These are phyloP conservation scores for Catamblyrhynchus diadema DNA, from an alignment of 2,797 vertebrate species.

Conservation along the genomic window DNA sequence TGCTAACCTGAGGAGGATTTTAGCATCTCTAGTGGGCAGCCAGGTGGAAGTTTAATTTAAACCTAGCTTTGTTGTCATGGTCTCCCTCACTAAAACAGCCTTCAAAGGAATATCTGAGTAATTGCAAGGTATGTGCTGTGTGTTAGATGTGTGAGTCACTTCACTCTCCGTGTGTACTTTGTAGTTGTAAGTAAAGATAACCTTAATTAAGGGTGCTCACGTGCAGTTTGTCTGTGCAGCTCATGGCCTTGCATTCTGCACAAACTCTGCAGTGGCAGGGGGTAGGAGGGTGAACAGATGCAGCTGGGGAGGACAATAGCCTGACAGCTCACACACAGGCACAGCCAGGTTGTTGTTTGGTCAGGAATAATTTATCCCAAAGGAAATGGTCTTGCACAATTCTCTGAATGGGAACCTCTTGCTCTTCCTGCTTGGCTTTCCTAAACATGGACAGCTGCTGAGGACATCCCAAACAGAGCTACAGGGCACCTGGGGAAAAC, in stretches of 20 bases:
- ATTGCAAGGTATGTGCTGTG: background rate
- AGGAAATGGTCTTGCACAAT: slow-evolving; percentile 13
- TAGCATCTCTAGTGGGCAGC: background rate
- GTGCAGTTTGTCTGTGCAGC: background rate
- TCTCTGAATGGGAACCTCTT: slow-evolving; percentile 5
- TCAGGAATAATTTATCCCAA: background rate
- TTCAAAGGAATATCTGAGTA: slow-evolving; percentile 36
- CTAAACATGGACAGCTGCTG: background rate
- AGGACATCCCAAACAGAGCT: slow-evolving; percentile 55
- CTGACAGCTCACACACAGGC: background rate
- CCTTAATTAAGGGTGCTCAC: background rate
- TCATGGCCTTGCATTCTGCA: background rate
- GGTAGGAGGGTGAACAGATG: background rate
- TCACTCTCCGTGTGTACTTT: background rate
- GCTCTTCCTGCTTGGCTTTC: background rate
- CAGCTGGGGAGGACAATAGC: background rate
- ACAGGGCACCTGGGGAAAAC: slow-evolving; percentile 37
- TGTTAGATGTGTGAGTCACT: slow-evolving; percentile 18
- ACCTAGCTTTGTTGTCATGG: background rate
- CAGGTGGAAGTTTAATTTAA: background rate
- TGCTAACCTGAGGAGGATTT: background rate
- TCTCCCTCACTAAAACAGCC: background rate
- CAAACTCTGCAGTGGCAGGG: background rate
- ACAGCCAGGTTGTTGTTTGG: background rate
- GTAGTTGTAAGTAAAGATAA: slow-evolving; percentile 13